phyloP scores from a whole-genome alignment of 2,888 invertebrate species.

The Gerris lacustris region DNA sequence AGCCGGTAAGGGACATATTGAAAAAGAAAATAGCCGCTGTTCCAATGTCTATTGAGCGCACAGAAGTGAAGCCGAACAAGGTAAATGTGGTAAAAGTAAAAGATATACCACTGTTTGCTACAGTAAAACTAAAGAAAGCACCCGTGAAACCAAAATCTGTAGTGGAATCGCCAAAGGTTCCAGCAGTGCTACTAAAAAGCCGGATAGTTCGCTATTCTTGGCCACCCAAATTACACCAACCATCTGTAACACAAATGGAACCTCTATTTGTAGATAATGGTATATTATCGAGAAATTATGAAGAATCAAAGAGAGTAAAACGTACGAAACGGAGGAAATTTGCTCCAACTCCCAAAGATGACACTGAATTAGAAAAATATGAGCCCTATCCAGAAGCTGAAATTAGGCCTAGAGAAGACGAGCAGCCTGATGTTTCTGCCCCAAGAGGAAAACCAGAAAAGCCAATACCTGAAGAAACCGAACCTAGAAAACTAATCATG shows the following conservation, averaged over 20 bases:
- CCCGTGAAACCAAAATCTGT: slow-evolving; percentile 42
- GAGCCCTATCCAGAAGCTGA: slow-evolving; percentile 28
- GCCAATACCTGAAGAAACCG: slow-evolving; percentile 36
- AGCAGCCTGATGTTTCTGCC: slow-evolving; percentile 33
- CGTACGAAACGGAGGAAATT: slow-evolving; percentile 30
- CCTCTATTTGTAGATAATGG: slow-evolving; percentile 32
- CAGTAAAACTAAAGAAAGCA: slow-evolving; percentile 35
- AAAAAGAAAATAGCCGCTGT: too few species aligned
- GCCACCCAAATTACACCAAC: slow-evolving; percentile 36
- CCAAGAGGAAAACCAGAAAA: slow-evolving; percentile 37
- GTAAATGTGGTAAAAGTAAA: slow-evolving; percentile 29
- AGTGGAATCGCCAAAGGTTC: slow-evolving; percentile 40
- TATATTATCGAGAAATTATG: slow-evolving; percentile 32
- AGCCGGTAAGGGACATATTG: too few species aligned
- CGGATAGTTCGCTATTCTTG: slow-evolving; percentile 47
- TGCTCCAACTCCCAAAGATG: slow-evolving; percentile 29
- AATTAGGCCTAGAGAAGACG: slow-evolving; percentile 23
- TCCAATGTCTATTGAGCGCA: slow-evolving; percentile 19
- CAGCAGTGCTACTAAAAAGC: slow-evolving; percentile 57
- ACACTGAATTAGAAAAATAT: slow-evolving; percentile 29
- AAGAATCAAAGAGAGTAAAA: slow-evolving; percentile 32
- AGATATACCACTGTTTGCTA: slow-evolving; percentile 49
- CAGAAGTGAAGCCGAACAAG: slow-evolving; percentile 25
- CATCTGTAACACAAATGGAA: slow-evolving; percentile 35
- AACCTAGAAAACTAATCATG: slow-evolving; percentile 38